These are phyloP conservation scores for Pentalonia nigronervosa DNA, from an alignment of 1,140 invertebrate genomes.

Conservation along the genomic window DNA sequence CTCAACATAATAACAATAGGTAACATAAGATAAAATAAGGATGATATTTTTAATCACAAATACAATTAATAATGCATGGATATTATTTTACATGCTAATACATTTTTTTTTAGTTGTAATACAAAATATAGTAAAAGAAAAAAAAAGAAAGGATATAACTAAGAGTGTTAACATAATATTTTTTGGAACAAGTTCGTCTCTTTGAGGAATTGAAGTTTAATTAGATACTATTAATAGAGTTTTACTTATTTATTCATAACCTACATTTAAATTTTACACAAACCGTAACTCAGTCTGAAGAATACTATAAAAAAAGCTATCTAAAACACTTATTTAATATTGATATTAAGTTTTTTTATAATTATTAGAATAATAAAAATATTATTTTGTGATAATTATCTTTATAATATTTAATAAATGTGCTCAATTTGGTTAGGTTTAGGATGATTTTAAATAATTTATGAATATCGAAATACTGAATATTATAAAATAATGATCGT, in stretches of 20 bases:
- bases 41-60: no score
- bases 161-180: no score
- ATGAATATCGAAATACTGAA: background rate
- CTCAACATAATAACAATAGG: background rate
- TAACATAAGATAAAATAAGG: no score
- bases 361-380: background rate
- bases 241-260: background rate
- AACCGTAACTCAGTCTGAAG: rapidly evolving
- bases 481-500: background rate
- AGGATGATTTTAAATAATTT: background rate
- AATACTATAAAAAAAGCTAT: background rate
- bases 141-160: no score
- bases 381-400: background rate
- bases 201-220: no score
- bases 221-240: background rate
- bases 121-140: no score
- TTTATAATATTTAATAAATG: background rate
- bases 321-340: background rate
- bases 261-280: background rate
- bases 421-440: background rate
- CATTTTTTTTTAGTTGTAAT: no score
- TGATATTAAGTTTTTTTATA: background rate
- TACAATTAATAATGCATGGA: no score
- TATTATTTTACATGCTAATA: no score
- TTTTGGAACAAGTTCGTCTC: no score